Base-by-base conservation (phyloP, 1,140 invertebrate species). In the Phocides pigmalion region DNA sequence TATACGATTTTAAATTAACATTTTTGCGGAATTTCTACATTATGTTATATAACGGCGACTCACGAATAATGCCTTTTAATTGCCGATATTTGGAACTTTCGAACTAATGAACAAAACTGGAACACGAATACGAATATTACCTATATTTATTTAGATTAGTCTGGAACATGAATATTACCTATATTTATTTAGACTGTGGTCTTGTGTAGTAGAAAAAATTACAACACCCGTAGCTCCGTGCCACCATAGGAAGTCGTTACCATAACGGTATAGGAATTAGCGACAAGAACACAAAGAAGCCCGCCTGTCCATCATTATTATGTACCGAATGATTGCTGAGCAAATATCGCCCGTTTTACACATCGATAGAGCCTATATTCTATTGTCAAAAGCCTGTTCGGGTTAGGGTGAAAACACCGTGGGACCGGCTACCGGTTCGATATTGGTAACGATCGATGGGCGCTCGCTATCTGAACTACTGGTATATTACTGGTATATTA, bases 211-310 rank as follows among this genome's bases (percentile, higher is more conserved):
- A 17, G 32, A 61, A 61, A 61, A 61, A 61, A 61, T 20, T 16
- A 9, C 47, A 66, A 66, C 17, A 59, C 22, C 16, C 54, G 14
- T 54, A 54, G 35, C 35, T n/a, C 37, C 9, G 17, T 20, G 44
- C 25, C 39, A 72, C 66, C 76, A 62, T 79, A 79, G 79, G 87
- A 88, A 89, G 82, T 81, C 74, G 72, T 86, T 84, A 84, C 79
- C 82, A 86, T 88, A 90, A 84, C 88, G 78, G 86, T 87, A 81
- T 51, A 70, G 64, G 73, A 83, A 85, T 86, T 81, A 82, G 75
- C 69, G 62, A 74, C 71, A 71, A 73, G 62, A 76, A 70, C 70
- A 82, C 73, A 79, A 83, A 83, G 79, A 74, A 77, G 63, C 74
- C 66, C 73, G 72, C 49, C 76, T 80, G 77, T 64, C 70, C 69